phyloP scores from a whole-genome alignment of 2,888 invertebrate genomes.

The Drosophila rubida region DNA sequence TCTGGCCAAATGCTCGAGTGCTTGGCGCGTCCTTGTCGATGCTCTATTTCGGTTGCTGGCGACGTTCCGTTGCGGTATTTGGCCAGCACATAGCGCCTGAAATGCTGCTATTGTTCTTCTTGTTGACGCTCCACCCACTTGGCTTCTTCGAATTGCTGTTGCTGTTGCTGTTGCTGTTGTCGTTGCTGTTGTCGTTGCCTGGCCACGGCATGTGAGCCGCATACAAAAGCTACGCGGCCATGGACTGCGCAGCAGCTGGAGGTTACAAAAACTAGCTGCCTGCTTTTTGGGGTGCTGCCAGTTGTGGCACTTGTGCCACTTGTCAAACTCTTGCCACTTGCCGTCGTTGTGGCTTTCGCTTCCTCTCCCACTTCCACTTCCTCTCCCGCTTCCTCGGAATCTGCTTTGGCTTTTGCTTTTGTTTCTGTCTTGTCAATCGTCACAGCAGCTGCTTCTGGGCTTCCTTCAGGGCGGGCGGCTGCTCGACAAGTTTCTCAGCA shows the following conservation, averaged over 20 bases:
- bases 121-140: slow-evolving; percentile 7
- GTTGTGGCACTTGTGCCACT: slow-evolving; percentile 58
- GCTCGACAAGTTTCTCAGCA: slow-evolving; percentile 63
- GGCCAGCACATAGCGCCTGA: slow-evolving; percentile 60
- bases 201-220: slow-evolving; percentile 51
- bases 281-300: slow-evolving; percentile 37
- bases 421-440: not conserved
- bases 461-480: slow-evolving; percentile 30
- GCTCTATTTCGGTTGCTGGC: slow-evolving; percentile 47
- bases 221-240: slow-evolving; percentile 58
- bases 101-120: slow-evolving; percentile 29
- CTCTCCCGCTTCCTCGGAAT: slow-evolving; percentile 49
- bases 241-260: slow-evolving; percentile 24
- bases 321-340: slow-evolving; percentile 56
- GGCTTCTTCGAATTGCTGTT: slow-evolving; percentile 9
- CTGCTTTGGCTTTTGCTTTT: slow-evolving; percentile 40
- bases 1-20: slow-evolving; percentile 3
- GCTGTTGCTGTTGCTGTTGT: slow-evolving; percentile 49
- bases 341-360: slow-evolving; percentile 10
- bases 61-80: slow-evolving; percentile 51
- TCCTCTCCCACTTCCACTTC: not conserved
- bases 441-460: slow-evolving; percentile 17
- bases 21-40: slow-evolving; percentile 23
- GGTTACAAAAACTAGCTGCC: slow-evolving; percentile 48
- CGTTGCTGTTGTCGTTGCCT: slow-evolving; percentile 51